phyloP scores from a whole-genome alignment of 2,797 vertebrate genomes.

The Alcedo quadribrachys region DNA sequence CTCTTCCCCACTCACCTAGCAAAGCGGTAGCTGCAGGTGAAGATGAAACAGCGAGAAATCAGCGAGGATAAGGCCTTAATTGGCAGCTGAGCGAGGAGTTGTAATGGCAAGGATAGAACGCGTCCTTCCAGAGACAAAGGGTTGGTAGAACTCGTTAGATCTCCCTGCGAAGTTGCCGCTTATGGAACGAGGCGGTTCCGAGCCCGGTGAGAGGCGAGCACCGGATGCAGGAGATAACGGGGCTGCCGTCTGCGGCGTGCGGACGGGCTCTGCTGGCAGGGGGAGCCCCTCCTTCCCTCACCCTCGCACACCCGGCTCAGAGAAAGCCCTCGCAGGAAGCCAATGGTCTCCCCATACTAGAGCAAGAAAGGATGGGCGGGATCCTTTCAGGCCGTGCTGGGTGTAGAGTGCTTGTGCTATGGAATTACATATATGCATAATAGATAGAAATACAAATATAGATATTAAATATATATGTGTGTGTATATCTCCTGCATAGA shows the following conservation, averaged over 20 bases:
- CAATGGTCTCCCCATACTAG: not conserved
- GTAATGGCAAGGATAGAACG: not conserved
- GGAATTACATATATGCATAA: no score
- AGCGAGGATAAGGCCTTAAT: not conserved
- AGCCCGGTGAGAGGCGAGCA: not conserved
- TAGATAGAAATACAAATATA: no score
- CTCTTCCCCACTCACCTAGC: no score
- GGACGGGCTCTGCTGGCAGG: not conserved
- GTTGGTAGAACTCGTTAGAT: not conserved
- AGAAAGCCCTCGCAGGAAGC: not conserved
- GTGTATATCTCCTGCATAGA: not conserved
- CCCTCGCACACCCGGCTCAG: not conserved
- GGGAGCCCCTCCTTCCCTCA: rapidly evolving
- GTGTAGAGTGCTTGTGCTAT: not conserved
- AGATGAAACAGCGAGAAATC: not conserved
- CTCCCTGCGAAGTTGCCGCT: not conserved
- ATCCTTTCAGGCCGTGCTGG: not conserved
- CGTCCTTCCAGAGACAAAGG: not conserved
- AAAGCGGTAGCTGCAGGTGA: not conserved
- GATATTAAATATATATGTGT: no score
- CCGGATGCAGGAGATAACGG: not conserved
- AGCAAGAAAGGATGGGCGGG: not conserved
- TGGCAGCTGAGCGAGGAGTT: not conserved
- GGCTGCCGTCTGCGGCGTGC: not conserved
- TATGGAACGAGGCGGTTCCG: not conserved